Evolutionary conservation across 2,797 vertebrate species (phyloP).

Genomic region (Enteromius argenteus): DNA sequence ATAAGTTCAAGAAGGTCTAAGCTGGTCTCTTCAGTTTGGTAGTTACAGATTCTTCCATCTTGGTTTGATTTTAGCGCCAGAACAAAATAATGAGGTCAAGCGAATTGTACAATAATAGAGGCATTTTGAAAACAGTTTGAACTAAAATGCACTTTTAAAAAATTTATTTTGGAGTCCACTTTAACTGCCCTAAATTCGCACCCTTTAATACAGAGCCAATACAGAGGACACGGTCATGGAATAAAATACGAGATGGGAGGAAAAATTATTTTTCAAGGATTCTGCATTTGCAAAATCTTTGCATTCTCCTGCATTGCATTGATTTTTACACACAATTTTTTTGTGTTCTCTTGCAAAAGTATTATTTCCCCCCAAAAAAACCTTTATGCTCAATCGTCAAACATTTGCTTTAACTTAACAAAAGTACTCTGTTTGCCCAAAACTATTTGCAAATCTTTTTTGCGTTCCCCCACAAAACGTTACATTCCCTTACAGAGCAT

Average conservation of each 20-base stretch:
- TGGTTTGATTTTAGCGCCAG: background rate
- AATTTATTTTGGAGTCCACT: conserved; percentile 59
- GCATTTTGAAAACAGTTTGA: background rate
- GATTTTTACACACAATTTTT: background rate
- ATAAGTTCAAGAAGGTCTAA: conserved; percentile 12
- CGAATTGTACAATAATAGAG: background rate
- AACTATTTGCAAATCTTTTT: background rate
- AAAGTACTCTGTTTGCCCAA: background rate
- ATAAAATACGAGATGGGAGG: conserved; percentile 2
- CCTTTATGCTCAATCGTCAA: background rate
- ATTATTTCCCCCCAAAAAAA: background rate
- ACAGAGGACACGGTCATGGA: background rate
- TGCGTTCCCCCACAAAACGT: background rate
- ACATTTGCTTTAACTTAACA: background rate
- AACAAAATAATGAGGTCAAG: background rate
- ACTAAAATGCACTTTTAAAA: conserved; percentile 2
- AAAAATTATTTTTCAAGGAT: background rate
- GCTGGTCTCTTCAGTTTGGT: background rate
- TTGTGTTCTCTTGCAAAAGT: background rate
- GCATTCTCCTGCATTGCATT: background rate
- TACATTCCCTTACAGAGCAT: background rate
- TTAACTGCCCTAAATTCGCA: conserved; percentile 68
- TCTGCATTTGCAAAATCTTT: background rate
- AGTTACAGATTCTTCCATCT: background rate
- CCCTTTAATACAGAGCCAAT: conserved; percentile 35